A percentile compares a stretch with the other conserved stretches of the same genome.
Evolutionary conservation across 2,888 invertebrate genomes (phyloP).

Genomic region (Buathra laborator): DNA sequence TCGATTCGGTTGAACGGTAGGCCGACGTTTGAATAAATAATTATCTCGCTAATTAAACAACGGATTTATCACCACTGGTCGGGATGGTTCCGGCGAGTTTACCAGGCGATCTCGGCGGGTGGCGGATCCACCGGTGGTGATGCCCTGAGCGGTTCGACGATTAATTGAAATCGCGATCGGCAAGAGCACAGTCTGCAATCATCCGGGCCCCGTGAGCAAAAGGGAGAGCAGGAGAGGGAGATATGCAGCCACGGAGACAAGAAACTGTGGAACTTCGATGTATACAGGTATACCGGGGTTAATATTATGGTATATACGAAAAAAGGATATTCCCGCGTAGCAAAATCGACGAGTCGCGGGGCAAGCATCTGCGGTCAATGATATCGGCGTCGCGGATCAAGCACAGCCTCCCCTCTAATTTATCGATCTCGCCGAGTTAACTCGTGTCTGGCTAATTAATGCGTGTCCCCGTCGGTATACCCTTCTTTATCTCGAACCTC

Average conservation of each 20-base stretch:
- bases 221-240: not conserved
- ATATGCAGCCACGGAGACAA: not conserved
- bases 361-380: not conserved
- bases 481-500: conserved; percentile 14
- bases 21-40: conserved; percentile 55
- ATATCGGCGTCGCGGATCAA: conserved; percentile 76
- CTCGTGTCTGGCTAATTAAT: conserved; percentile 77
- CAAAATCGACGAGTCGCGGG: not conserved
- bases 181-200: conserved; percentile 38
- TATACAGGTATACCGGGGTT: not conserved
- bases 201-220: not conserved
- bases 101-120: conserved; percentile 54
- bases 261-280: conserved; percentile 11
- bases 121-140: conserved; percentile 52
- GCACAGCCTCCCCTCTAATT: conserved; percentile 74
- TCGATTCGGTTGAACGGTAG: conserved; percentile 4
- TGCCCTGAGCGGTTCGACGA: conserved; percentile 46
- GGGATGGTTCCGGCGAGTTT: conserved; percentile 19
- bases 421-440: conserved; percentile 71
- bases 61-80: conserved; percentile 66
- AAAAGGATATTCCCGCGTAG: conserved; percentile 21
- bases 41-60: conserved; percentile 69
- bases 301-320: not conserved
- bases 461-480: conserved; percentile 41
- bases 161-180: conserved; percentile 68